These are phyloP conservation scores for Hyperoplus immaculatus DNA, from an alignment of 2,797 vertebrate genomes.

Conservation along the genomic window DNA sequence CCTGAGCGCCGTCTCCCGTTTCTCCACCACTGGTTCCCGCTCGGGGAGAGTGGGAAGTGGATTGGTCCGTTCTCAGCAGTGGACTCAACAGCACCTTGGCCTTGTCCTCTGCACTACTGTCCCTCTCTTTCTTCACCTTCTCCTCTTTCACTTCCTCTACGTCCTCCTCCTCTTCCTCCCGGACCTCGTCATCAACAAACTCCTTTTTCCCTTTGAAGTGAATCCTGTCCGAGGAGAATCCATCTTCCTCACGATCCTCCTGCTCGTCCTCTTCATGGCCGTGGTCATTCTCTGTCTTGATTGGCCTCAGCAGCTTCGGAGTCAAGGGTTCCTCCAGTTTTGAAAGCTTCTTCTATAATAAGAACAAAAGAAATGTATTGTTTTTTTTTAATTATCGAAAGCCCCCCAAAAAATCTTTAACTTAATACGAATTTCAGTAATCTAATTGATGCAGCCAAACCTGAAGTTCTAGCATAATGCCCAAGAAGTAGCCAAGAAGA, in stretches of 20 bases:
- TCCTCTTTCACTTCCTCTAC: constrained; percentile 64
- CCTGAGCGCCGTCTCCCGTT: constrained; percentile 81
- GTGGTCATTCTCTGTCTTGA: constrained; percentile 92
- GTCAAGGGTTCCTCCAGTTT: constrained; percentile 87
- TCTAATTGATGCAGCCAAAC: not conserved
- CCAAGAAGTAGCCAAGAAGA: not conserved
- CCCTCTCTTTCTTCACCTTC: constrained; percentile 50
- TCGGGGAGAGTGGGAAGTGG: constrained; percentile 87
- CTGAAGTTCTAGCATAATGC: not conserved
- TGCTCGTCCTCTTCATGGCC: constrained; percentile 67
- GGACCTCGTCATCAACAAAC: constrained; percentile 44
- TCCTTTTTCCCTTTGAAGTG: constrained; percentile 63
- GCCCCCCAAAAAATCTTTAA: not conserved
- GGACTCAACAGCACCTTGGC: constrained; percentile 69
- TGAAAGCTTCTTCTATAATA: constrained; percentile 88
- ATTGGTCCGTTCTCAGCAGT: constrained; percentile 87
- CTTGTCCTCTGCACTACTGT: constrained; percentile 61
- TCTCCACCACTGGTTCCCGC: constrained; percentile 91
- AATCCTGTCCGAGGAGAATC: constrained; percentile 59
- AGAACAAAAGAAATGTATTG: constrained; percentile 24
- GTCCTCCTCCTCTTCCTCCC: constrained; percentile 60
- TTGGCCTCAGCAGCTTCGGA: constrained; percentile 87
- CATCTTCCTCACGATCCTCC: constrained; percentile 82
- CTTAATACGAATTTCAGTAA: not conserved
- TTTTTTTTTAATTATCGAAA: not conserved